Conservation (phyloP, 1,140 invertebrate species). For the Aphaenogaster floridana region DNA sequence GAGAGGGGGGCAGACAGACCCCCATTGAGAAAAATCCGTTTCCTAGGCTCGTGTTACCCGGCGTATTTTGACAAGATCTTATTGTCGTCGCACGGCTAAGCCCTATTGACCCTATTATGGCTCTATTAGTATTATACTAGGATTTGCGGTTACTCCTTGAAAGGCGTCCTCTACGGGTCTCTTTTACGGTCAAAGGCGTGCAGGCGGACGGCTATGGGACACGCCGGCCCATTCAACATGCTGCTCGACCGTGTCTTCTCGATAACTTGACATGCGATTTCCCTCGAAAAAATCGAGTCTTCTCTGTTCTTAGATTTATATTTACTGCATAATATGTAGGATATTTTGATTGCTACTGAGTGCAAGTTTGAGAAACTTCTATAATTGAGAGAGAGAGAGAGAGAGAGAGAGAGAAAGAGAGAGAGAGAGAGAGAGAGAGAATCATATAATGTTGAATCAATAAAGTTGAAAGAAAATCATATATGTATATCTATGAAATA, state of each 20-base stretch:
- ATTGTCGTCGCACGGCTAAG: conserved; percentile 85
- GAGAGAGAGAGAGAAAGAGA: not conserved
- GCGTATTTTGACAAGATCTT: conserved; percentile 87
- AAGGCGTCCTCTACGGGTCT: conserved; percentile 74
- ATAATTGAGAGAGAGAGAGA: not conserved
- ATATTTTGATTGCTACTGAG: not conserved
- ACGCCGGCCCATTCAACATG: conserved; percentile 47
- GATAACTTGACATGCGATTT: conserved; percentile 64
- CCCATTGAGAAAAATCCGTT: conserved; percentile 86
- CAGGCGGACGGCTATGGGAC: conserved; percentile 61
- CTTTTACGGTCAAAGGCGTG: conserved; percentile 73
- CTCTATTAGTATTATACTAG: conserved; percentile 87
- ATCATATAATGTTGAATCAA: too few relatives aligned
- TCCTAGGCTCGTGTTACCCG: conserved; percentile 86
- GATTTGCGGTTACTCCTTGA: conserved; percentile 85
- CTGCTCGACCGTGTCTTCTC: conserved; percentile 31
- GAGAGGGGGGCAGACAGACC: conserved; percentile 70
- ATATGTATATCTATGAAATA: not conserved
- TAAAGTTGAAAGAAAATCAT: not conserved
- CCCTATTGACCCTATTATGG: conserved; percentile 87
- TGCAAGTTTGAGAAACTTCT: not conserved
- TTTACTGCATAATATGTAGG: not conserved
- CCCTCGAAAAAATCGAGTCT: conserved; percentile 48
- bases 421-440: not conserved
- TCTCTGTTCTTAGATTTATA: not conserved